A percentile compares a stretch with the other conserved stretches of the same genome.
These are phyloP conservation scores for Allygus modestus DNA, from an alignment of 2,888 invertebrate species.

Conservation along the genomic window DNA sequence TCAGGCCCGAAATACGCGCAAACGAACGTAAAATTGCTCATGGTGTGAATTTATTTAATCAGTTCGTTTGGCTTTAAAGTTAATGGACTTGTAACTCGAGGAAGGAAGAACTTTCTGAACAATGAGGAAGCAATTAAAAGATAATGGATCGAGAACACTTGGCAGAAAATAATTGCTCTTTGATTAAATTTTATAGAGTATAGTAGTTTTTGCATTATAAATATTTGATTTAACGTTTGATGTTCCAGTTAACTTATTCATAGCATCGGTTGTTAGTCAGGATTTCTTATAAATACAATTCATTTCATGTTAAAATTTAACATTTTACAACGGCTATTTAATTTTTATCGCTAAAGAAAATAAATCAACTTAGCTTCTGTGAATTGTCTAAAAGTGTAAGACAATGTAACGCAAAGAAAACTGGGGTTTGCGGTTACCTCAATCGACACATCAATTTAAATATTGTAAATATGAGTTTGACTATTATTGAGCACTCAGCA, in stretches of 20 bases:
- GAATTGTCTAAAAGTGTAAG: no score
- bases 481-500: neutral
- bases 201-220: neutral
- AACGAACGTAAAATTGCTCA: conserved; percentile 16
- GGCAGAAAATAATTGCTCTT: conserved; percentile 31
- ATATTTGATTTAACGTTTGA: neutral
- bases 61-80: conserved; percentile 25
- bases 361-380: no score
- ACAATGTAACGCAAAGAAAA: no score
- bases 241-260: neutral
- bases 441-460: no score
- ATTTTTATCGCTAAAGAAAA: no score
- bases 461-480: no score
- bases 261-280: no score
- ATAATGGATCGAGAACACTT: conserved; percentile 44
- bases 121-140: conserved; percentile 46
- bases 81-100: neutral
- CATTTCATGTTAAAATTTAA: no score
- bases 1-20: conserved; percentile 8
- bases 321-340: no score
- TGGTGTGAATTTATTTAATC: conserved; percentile 29
- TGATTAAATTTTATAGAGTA: neutral
- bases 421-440: no score
- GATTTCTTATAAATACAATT: no score
- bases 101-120: conserved; percentile 20